Evolutionary conservation across 2,797 vertebrate species (phyloP).

Genomic region (Mionectes olivaceus): DNA sequence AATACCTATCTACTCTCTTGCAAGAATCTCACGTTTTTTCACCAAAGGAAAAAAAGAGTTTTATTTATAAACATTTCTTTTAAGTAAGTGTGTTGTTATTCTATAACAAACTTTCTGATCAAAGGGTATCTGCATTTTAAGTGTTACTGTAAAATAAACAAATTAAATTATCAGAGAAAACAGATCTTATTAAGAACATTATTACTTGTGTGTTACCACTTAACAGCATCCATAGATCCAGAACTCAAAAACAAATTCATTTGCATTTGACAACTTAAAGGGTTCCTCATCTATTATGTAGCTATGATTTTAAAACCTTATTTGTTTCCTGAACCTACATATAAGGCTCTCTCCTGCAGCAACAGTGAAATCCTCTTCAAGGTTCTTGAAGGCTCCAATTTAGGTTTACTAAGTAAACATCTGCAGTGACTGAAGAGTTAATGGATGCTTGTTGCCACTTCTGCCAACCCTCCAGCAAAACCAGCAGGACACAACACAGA

Average conservation of each 20-base stretch:
- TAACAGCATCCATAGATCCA: not conserved
- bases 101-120: not conserved
- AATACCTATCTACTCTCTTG: not conserved
- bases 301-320: not conserved
- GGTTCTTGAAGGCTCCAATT: not conserved
- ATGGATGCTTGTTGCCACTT: not conserved
- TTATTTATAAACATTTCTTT: not conserved
- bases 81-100: not conserved
- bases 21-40: not conserved
- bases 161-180: not conserved
- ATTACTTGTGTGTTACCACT: not conserved
- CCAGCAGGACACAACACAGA: not conserved
- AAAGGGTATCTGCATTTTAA: not conserved
- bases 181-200: not conserved
- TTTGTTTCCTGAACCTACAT: not conserved
- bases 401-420: not conserved
- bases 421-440: not conserved
- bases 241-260: not conserved
- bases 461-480: not conserved
- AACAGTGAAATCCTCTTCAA: not conserved
- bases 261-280: not conserved
- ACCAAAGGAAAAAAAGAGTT: not conserved
- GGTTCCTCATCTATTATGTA: not conserved
- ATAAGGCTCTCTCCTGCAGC: not conserved
- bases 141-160: not conserved